Evolutionary conservation across 2,888 invertebrate species (phyloP).

Genomic region (Lymantria dispar): DNA sequence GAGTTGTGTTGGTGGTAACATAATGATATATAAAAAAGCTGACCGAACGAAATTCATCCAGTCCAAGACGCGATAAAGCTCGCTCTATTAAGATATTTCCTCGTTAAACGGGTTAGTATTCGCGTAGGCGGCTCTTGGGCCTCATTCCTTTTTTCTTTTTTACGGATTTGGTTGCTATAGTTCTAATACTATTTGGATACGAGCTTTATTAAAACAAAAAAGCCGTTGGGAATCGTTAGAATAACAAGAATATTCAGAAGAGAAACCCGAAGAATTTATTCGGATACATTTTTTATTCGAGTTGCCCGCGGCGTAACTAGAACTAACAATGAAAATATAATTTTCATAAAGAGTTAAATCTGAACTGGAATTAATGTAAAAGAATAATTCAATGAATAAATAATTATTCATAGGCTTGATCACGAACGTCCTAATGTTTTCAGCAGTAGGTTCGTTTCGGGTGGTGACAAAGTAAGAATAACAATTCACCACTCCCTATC

Average conservation of each 20-base stretch:
- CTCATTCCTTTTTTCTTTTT: slow-evolving; percentile 5
- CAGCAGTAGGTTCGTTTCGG: too few species aligned
- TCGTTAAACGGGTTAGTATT: slow-evolving; percentile 9
- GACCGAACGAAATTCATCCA: neutral
- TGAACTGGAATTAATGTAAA: neutral
- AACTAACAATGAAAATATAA: neutral
- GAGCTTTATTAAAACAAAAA: neutral
- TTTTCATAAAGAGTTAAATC: neutral
- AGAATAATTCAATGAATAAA: too few species aligned
- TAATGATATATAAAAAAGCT: neutral
- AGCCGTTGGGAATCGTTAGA: neutral
- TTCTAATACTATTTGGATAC: slow-evolving; percentile 1
- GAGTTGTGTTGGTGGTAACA: slow-evolving; percentile 48
- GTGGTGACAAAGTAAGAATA: too few species aligned
- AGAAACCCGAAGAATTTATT: neutral
- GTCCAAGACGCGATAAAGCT: neutral
- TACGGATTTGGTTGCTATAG: neutral
- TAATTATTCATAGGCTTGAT: neutral
- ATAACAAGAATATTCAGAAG: neutral
- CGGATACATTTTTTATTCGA: neutral
- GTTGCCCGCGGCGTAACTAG: neutral
- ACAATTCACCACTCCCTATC: too few species aligned
- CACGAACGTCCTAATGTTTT: neutral
- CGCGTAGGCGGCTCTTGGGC: slow-evolving; percentile 18
- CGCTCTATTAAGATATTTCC: slow-evolving; percentile 5